Conservation (phyloP, 2,797 vertebrate species). For the Acrossocheilus fasciatus region DNA sequence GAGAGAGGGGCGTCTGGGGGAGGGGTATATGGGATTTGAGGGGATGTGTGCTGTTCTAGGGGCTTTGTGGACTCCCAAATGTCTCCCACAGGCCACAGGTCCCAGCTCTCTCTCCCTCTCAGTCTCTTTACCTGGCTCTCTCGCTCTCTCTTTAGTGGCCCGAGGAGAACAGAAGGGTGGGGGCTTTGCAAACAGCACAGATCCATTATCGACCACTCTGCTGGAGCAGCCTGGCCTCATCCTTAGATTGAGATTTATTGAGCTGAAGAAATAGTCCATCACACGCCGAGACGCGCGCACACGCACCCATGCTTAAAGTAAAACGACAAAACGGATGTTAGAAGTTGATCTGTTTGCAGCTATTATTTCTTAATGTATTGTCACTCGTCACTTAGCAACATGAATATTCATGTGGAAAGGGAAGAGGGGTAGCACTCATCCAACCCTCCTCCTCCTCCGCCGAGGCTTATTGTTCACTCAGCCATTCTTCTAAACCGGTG, state of each 20-base stretch:
- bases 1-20: conserved; percentile 61
- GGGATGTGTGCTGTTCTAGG: conserved; percentile 63
- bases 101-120: conserved; percentile 56
- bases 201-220: conserved; percentile 61
- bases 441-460: conserved; percentile 39
- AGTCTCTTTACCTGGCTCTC: conserved; percentile 33
- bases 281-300: background rate
- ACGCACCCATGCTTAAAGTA: conserved; percentile 23
- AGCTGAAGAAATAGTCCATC: conserved; percentile 55
- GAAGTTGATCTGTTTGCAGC: conserved; percentile 66
- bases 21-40: conserved; percentile 58
- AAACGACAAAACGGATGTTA: conserved; percentile 47
- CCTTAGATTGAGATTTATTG: conserved; percentile 60
- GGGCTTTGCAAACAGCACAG: conserved; percentile 59
- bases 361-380: conserved; percentile 67
- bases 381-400: conserved; percentile 63
- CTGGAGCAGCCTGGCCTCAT: conserved; percentile 51
- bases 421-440: conserved; percentile 34
- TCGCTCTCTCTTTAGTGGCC: conserved; percentile 45
- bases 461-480: conserved; percentile 72
- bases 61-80: conserved; percentile 68
- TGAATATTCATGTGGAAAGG: conserved; percentile 66
- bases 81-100: conserved; percentile 66
- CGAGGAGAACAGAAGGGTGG: conserved; percentile 41
- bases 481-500: conserved; percentile 67